Evolutionary conservation across 1,140 invertebrate genomes (phyloP), one percentile per base, ranked within the genome.

Genomic region (Euborellia annulipes): DNA sequence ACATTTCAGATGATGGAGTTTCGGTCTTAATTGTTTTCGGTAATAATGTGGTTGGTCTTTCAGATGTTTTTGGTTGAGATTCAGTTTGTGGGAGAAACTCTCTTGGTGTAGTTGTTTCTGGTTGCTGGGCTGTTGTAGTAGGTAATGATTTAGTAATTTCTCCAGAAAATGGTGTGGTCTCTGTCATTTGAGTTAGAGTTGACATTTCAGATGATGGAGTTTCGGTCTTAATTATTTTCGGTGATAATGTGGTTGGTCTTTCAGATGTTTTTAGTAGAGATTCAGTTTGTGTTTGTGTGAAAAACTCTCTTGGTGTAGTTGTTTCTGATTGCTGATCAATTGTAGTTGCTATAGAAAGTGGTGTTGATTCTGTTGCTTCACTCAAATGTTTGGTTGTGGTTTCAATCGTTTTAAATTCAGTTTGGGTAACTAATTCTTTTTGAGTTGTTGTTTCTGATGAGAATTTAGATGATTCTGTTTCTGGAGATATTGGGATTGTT

Each of bases 371-470:
- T 16, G 50, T 38, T 38, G 43, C 34, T 48, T 50, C 42, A 20
- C 45, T 32, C 1, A 13, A 9, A 14, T 2, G 6, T 39, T 45
- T 36, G 9, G 36, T 43, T 41, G 34, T 13, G 16, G 11, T 36
- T 41, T 43, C 48, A 1, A 43, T 49, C 22, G 21, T n/a, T 2
- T n/a, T n/a, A n/a, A 18, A 6, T 44, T n/a, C 42, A 36, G 19
- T 39, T 42, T 16, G 21, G 22, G n/a, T 39, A 21, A 47, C 37
- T 8, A 51, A 52, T 17, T 47, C 47, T 39, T 23, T 50, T 52
- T 50, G 47, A 3, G 38, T 46, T 39, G 23, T 20, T 27, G 27
- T 27, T 40, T 49, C 43, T 9, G 21, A 34, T 22, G 43, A 41
- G 3, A 41, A 18, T 45, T 32, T 21, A 13, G 39, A 14, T 34